Conservation (phyloP, 2,113 vertebrate genomes). For the Ploceus nigricollis region DNA sequence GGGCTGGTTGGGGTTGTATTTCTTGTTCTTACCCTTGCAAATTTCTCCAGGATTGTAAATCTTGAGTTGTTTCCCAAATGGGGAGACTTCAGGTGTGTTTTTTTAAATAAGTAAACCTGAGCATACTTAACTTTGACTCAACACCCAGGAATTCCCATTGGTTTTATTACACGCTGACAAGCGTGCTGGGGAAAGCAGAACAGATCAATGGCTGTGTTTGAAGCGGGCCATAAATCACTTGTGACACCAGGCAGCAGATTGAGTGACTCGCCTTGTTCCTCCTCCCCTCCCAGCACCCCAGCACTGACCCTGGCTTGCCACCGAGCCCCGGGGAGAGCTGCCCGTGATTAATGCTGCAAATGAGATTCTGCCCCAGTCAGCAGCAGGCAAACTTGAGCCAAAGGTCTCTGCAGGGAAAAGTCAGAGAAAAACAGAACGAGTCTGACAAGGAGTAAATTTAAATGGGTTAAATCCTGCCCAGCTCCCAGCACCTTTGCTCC, state of each 20-base stretch:
- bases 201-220: conserved; percentile 49
- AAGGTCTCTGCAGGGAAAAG: neutral
- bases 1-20: conserved; percentile 58
- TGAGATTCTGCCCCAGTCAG: neutral
- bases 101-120: conserved; percentile 41
- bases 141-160: conserved; percentile 39
- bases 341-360: neutral
- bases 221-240: conserved; percentile 17
- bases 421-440: neutral
- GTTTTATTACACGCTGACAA: conserved; percentile 27
- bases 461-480: neutral
- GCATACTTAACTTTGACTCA: conserved; percentile 51
- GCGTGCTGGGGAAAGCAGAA: conserved; percentile 9
- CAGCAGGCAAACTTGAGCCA: neutral
- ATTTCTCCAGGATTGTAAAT: conserved; percentile 61
- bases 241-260: conserved; percentile 55
- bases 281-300: neutral
- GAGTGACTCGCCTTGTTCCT: conserved; percentile 8
- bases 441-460: neutral
- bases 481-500: neutral
- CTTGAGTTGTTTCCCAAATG: conserved; percentile 52
- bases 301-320: neutral
- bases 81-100: conserved; percentile 59
- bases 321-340: neutral
- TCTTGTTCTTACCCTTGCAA: conserved; percentile 56